phyloP scores from a whole-genome alignment of 2,113 vertebrate genomes.

The Dicerorhinus sumatrensis region DNA sequence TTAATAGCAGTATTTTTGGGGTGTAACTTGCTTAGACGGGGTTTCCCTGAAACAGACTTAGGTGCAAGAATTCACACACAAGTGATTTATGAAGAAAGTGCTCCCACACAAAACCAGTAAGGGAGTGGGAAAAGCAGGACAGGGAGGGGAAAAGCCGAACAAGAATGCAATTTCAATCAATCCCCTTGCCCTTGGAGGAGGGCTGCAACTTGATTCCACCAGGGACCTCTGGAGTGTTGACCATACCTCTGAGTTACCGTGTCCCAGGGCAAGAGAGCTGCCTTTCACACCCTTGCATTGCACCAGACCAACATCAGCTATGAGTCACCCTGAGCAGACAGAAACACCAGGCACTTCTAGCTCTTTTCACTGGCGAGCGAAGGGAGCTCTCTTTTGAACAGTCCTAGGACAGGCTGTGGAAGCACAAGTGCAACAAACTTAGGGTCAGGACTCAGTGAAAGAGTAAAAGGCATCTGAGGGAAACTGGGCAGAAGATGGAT shows the following conservation, averaged over 20 bases:
- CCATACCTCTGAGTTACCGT: background rate
- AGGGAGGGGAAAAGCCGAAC: background rate
- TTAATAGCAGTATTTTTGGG: background rate
- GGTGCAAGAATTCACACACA: background rate
- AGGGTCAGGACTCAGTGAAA: background rate
- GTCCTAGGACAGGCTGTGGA: background rate
- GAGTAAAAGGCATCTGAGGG: background rate
- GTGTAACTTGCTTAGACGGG: background rate
- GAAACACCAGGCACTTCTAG: background rate
- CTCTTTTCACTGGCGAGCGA: background rate
- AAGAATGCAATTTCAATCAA: background rate
- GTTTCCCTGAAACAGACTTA: conserved; percentile 27
- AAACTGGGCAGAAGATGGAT: background rate
- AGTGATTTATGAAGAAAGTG: background rate
- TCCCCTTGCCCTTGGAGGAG: background rate
- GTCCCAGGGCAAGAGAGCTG: background rate
- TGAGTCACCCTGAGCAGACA: background rate
- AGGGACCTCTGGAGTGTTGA: background rate
- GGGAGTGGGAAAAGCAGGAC: background rate
- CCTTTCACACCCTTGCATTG: background rate
- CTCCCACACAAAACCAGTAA: background rate
- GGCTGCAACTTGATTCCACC: background rate
- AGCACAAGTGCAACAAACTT: background rate
- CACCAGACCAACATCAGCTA: background rate
- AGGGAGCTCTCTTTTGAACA: background rate